phyloP scores from a whole-genome alignment of 2,888 invertebrate genomes.

The Morinoia aosen region DNA sequence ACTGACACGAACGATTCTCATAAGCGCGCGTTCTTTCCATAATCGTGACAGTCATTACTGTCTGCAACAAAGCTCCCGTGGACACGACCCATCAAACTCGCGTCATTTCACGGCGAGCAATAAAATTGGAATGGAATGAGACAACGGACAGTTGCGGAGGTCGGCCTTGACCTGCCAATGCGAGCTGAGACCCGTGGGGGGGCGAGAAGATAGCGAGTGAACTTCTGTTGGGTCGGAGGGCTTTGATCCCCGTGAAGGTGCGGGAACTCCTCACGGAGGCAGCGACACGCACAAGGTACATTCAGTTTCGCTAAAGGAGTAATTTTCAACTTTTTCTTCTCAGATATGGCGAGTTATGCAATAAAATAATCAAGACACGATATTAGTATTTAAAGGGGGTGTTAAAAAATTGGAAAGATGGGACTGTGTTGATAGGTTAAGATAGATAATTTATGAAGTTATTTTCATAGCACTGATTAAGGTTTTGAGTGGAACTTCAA shows the following conservation, averaged over 20 bases:
- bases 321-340: background rate
- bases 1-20: background rate
- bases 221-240: background rate
- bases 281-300: background rate
- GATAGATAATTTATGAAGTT: too few relatives aligned
- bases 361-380: too few relatives aligned
- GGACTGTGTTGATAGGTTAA: too few relatives aligned
- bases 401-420: too few relatives aligned
- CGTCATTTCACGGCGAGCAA: conserved; percentile 31
- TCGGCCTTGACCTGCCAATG: conserved; percentile 42
- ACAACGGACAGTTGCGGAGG: background rate
- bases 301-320: background rate
- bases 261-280: background rate
- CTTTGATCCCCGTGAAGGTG: background rate
- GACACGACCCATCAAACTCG: conserved; percentile 5
- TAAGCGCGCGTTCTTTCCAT: background rate
- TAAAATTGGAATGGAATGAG: conserved; percentile 48
- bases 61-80: conserved; percentile 34
- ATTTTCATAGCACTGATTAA: too few relatives aligned
- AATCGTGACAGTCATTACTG: conserved; percentile 43
- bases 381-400: too few relatives aligned
- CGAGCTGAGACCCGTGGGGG: background rate
- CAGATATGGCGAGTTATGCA: too few relatives aligned
- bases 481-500: too few relatives aligned
- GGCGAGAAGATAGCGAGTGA: background rate